Base-by-base conservation (phyloP, 2,888 invertebrate species). In the Hanleya hanleyi region DNA sequence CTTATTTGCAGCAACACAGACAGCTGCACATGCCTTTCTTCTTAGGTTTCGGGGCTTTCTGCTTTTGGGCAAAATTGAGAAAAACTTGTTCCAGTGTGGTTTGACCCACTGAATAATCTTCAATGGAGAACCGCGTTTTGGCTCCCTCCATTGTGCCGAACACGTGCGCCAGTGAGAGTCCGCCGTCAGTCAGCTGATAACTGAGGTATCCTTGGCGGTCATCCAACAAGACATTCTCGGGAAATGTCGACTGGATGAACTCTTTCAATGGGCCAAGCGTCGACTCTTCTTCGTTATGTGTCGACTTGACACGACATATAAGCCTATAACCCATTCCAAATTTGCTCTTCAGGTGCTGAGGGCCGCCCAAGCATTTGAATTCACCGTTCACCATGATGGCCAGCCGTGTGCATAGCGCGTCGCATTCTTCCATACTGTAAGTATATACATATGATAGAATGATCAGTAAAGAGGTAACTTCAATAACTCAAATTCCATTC, bases 401-500 rank as follows among this genome's bases (percentile, higher is more conserved):
- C 78, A 96, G 91, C 75, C 95, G 93, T 67, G 93, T 92, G 88
- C 96, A 96, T 32, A 96, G 92, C 49, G 94, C 94, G 87, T 96
- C 96, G 91, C 95, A 96, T 91, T 96, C 96, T 88, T 96, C 96
- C 96, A 96, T 96, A 85, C 95, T 95, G 90, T 22, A 85, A n/a
- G n/a, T n/a, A n/a, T n/a, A n/a, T n/a, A n/a, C n/a, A n/a, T n/a
- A n/a, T n/a, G n/a, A n/a, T n/a, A n/a, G n/a, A n/a, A n/a, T n/a
- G n/a, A n/a, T n/a, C n/a, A n/a, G n/a, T n/a, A n/a, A n/a, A n/a
- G n/a, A n/a, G n/a, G n/a, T n/a, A n/a, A n/a, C n/a, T n/a, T n/a
- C n/a, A n/a, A n/a, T n/a, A n/a, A n/a, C n/a, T n/a, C n/a, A n/a
- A n/a, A n/a, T n/a, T n/a, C n/a, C n/a, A n/a, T n/a, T n/a, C n/a